These are phyloP conservation scores for Bellardia pandia DNA, from an alignment of 2,888 invertebrate genomes.

Conservation along the genomic window DNA sequence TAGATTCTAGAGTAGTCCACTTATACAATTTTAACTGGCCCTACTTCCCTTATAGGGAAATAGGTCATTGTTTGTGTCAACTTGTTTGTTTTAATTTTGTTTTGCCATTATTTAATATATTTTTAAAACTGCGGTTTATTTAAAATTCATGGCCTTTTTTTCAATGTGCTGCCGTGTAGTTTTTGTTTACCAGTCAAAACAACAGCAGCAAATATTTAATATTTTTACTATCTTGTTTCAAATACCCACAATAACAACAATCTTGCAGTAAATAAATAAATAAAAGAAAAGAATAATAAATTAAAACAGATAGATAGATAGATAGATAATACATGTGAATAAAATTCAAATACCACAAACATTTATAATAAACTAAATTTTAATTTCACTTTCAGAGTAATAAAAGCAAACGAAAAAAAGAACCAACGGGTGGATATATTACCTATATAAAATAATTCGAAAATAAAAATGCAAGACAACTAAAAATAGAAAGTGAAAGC, in stretches of 20 bases:
- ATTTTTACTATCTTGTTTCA: not conserved
- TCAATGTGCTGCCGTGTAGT: not conserved
- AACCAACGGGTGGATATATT: too few species aligned
- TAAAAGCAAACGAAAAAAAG: not conserved
- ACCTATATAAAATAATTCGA: too few species aligned
- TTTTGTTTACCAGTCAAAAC: not conserved
- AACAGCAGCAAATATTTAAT: not conserved
- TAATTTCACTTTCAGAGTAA: slow-evolving; percentile 8
- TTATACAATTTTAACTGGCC: too few species aligned
- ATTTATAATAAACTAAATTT: not conserved
- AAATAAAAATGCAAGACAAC: too few species aligned
- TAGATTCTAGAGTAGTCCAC: too few species aligned
- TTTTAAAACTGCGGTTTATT: not conserved
- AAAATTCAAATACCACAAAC: not conserved
- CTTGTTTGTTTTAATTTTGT: not conserved
- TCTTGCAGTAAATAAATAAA: not conserved
- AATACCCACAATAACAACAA: not conserved
- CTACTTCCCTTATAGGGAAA: too few species aligned
- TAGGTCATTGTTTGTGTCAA: not conserved
- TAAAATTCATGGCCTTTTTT: not conserved
- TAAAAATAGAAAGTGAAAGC: not conserved
- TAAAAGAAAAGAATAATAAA: not conserved
- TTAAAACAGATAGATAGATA: not conserved
- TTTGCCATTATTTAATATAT: not conserved
- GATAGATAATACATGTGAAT: too few species aligned